Evolutionary conservation across 2,797 vertebrate species (phyloP).

Genomic region (Synanceia verrucosa): DNA sequence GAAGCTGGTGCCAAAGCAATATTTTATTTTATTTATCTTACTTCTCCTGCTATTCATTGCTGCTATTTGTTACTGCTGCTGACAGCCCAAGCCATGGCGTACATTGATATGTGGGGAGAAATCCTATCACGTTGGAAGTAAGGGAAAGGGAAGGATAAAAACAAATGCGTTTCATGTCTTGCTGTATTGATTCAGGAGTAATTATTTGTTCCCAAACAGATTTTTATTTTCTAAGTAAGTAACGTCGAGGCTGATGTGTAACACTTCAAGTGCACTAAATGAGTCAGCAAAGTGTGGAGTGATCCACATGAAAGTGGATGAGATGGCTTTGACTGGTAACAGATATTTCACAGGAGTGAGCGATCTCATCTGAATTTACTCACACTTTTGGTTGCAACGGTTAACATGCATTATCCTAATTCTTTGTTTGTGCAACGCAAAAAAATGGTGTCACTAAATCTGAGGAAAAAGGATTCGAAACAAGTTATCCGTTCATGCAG

Average conservation of each 20-base stretch:
- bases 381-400: background rate
- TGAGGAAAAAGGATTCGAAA: too few species aligned
- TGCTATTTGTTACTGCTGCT: slow-evolving; percentile 68
- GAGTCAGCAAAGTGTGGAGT: slow-evolving; percentile 21
- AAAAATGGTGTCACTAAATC: too few species aligned
- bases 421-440: background rate
- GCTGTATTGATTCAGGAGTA: slow-evolving; percentile 51
- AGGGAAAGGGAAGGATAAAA: slow-evolving; percentile 27
- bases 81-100: slow-evolving; percentile 57
- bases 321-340: background rate
- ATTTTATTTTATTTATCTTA: slow-evolving; percentile 81
- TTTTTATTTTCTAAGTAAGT: slow-evolving; percentile 18
- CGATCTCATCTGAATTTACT: slow-evolving; percentile 4
- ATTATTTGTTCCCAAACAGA: slow-evolving; percentile 21
- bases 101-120: slow-evolving; percentile 68
- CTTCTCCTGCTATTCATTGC: slow-evolving; percentile 64
- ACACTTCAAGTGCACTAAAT: slow-evolving; percentile 21
- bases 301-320: slow-evolving; percentile 9
- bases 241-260: background rate
- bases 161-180: slow-evolving; percentile 33
- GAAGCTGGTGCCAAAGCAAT: slow-evolving; percentile 76
- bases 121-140: slow-evolving; percentile 43
- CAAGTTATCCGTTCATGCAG: too few species aligned
- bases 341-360: background rate
- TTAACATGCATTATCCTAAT: background rate